phyloP scores from a whole-genome alignment of 35 echinoderm and acorn worm species.

The Ophiothrix spiculata region DNA sequence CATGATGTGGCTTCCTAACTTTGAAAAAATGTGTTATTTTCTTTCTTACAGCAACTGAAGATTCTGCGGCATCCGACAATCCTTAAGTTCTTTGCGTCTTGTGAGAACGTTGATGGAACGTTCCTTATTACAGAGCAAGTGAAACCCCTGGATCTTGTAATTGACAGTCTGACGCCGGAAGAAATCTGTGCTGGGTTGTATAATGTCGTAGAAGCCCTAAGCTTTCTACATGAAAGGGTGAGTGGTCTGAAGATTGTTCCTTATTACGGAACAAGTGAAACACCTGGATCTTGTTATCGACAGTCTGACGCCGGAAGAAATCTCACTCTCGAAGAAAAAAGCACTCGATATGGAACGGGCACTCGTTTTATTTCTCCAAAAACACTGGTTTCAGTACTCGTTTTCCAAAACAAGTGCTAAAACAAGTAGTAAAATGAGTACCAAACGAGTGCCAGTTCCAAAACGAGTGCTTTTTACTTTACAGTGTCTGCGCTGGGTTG shows the following conservation, averaged over 20 bases:
- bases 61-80: slow-evolving; percentile 88
- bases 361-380: no score
- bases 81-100: slow-evolving; percentile 96
- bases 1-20: background rate
- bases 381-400: no score
- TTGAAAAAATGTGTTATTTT: background rate
- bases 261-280: slow-evolving; percentile 92
- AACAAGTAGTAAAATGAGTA: no score
- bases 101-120: slow-evolving; percentile 87
- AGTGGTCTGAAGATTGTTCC: no score
- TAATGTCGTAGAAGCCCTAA: slow-evolving; percentile 81
- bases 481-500: slow-evolving; percentile 85
- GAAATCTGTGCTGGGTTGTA: slow-evolving; percentile 95
- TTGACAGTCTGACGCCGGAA: slow-evolving; percentile 84
- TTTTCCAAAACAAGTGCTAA: no score
- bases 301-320: slow-evolving; percentile 86
- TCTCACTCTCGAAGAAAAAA: slow-evolving; percentile 13
- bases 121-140: slow-evolving; percentile 94
- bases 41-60: slow-evolving; percentile 80
- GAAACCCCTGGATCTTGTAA: slow-evolving; percentile 78
- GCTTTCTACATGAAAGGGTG: slow-evolving; percentile 78
- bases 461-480: no score
- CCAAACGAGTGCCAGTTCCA: no score
- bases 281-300: slow-evolving; percentile 84
- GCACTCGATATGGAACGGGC: background rate